Evolutionary conservation across 1,140 invertebrate species (phyloP).

Genomic region (Drosophila lacteicornis): DNA sequence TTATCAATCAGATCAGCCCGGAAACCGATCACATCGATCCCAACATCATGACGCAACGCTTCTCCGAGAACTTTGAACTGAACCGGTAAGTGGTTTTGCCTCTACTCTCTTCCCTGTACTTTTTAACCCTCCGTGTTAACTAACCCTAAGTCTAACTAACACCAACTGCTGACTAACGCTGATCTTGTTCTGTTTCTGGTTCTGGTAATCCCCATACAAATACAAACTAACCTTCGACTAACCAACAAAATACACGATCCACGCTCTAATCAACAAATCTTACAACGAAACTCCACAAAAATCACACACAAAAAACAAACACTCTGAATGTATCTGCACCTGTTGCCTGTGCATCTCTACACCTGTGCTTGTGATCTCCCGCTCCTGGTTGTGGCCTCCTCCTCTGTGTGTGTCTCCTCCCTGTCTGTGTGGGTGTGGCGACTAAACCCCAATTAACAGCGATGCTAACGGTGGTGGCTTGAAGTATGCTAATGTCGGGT

Average conservation of each 20-base stretch:
- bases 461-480: slow-evolving; percentile 70
- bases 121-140: slow-evolving; percentile 15
- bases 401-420: slow-evolving; percentile 42
- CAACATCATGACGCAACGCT: slow-evolving; percentile 85
- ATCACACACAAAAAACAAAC: slow-evolving; percentile 19
- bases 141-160: slow-evolving; percentile 30
- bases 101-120: neutral
- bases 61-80: slow-evolving; percentile 80
- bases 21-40: slow-evolving; percentile 89
- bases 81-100: slow-evolving; percentile 68
- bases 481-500: slow-evolving; percentile 83
- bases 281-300: slow-evolving; percentile 11
- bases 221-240: neutral
- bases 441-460: slow-evolving; percentile 50
- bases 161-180: slow-evolving; percentile 32
- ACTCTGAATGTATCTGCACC: slow-evolving; percentile 39
- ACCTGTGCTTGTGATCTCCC: slow-evolving; percentile 54
- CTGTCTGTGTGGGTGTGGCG: slow-evolving; percentile 55
- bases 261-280: slow-evolving; percentile 32
- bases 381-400: slow-evolving; percentile 51
- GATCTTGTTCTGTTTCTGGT: slow-evolving; percentile 14
- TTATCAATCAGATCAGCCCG: slow-evolving; percentile 92
- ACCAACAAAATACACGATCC: slow-evolving; percentile 18
- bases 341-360: slow-evolving; percentile 23
- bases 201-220: neutral